Base-by-base conservation (phyloP, 2,888 invertebrate species). In the Cheilosia scutellata region DNA sequence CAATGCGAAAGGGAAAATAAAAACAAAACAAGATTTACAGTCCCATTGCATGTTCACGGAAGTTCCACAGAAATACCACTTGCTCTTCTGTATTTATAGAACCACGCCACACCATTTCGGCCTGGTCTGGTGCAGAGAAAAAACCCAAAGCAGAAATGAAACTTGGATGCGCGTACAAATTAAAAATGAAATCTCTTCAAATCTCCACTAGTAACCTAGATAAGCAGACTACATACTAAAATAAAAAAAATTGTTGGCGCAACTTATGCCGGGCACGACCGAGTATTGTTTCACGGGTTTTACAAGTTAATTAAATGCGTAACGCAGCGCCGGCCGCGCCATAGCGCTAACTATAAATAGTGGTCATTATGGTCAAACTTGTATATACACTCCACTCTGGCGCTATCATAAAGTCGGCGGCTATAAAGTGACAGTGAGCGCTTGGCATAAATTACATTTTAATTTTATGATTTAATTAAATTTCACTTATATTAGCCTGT, bases 31-130 rank as follows among this genome's bases (percentile, higher is more conserved):
- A 53, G 27, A 63, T 68, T 82, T 63, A 70, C 63, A 65, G 37
- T 76, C 42, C 70, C 57, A 71, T 76, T 71, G 70, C 76, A 76
- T 71, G 82, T 76, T 77, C 70, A 60, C 82, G 82, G 71, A 82
- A 82, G 82, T 76, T 70, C 33, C 29, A 51, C 51, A 51, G 11
- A 20, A 49, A 51, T 20, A 20, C 51, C 16, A 55, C 20, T 20
- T 20, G 20, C 20, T 29, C 33, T 25, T 25, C 2, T 3, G n/a
- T 75, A 80, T 80, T 71, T 57, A 29, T 78, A 71, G 78, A 71
- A 63, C 20, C 55, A 44, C 44, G 4, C 16, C n/a, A 33, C n/a
- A 33, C 51, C 47, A 47, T 7, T 7, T 9, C 7, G 40, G 7
- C 3, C 40, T 40, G 9, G 9, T 40, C 40, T 4, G 40, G 7